These are phyloP conservation scores for Eristalis tenax DNA, from an alignment of 2,888 invertebrate genomes.

Conservation along the genomic window DNA sequence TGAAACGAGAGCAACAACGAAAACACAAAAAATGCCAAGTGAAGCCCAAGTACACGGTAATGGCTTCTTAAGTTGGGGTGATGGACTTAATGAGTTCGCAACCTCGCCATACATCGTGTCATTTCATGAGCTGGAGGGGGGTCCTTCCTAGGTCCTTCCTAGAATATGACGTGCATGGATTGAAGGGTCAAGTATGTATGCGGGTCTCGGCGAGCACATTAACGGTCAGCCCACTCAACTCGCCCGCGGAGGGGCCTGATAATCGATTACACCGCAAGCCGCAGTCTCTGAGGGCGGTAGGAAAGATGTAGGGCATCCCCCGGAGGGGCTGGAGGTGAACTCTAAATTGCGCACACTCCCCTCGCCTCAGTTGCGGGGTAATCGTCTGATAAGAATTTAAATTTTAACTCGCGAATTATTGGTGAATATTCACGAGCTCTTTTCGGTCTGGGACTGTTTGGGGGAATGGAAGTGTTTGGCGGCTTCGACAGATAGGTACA, in stretches of 20 bases:
- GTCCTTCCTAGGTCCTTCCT: constrained; percentile 1
- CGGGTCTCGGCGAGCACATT: constrained; percentile 40
- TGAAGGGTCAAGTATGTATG: constrained; percentile 51
- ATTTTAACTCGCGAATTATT: constrained; percentile 68
- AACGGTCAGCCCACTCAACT: constrained; percentile 1
- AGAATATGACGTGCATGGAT: constrained; percentile 40
- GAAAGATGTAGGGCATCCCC: constrained; percentile 45
- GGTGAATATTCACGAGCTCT: constrained; percentile 58
- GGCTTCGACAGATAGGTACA: constrained; percentile 58
- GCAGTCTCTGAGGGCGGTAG: constrained; percentile 22
- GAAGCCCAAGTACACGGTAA: constrained; percentile 55
- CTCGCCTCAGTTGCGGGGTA: constrained; percentile 37
- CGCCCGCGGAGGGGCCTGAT: neutral
- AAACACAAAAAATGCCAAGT: constrained; percentile 18
- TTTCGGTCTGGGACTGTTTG: constrained; percentile 8
- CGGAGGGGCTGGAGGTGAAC: neutral
- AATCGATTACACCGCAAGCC: constrained; percentile 67
- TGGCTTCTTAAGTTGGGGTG: constrained; percentile 66
- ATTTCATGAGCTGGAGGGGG: neutral
- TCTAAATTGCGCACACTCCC: neutral
- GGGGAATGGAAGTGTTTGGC: constrained; percentile 8
- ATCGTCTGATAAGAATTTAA: constrained; percentile 71
- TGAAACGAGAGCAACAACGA: constrained; percentile 27
- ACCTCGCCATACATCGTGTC: constrained; percentile 38
- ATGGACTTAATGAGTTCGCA: constrained; percentile 52